phyloP scores from a whole-genome alignment of 2,888 invertebrate species.

The Stenodera caucasica region DNA sequence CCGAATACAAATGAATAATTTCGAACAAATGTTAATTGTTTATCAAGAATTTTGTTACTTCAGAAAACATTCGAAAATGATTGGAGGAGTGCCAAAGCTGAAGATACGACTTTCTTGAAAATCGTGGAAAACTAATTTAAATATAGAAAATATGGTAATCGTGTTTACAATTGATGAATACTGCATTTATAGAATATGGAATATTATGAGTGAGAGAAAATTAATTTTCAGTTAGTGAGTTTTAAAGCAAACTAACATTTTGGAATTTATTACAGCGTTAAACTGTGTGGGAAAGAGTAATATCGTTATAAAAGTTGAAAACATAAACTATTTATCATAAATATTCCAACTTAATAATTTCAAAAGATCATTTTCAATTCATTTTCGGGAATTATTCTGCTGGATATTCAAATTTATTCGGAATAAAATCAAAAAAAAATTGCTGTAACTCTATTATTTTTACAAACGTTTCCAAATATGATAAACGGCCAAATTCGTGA shows the following conservation, averaged over 20 bases:
- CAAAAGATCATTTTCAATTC: not conserved
- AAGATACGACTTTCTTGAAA: too few relatives aligned
- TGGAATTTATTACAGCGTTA: not conserved
- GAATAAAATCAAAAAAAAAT: too few relatives aligned
- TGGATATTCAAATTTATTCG: too few relatives aligned
- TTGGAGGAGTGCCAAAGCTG: too few relatives aligned
- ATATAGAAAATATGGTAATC: too few relatives aligned
- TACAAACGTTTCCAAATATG: not conserved
- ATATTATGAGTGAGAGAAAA: not conserved
- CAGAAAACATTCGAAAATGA: too few relatives aligned
- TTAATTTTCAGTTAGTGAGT: not conserved
- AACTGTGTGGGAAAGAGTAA: not conserved
- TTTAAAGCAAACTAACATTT: not conserved
- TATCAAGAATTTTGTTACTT: too few relatives aligned
- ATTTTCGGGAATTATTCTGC: too few relatives aligned
- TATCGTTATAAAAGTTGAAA: not conserved
- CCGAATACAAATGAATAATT: too few relatives aligned
- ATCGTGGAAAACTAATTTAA: too few relatives aligned
- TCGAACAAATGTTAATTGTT: too few relatives aligned
- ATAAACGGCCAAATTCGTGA: not conserved
- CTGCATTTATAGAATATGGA: not conserved
- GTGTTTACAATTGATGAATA: too few relatives aligned
- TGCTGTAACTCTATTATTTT: not conserved
- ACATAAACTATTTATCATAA: constrained; percentile 5
- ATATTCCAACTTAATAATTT: not conserved